Evolutionary conservation across 2,113 vertebrate genomes (phyloP).

Genomic region (Poeciliopsis turrubarensis): DNA sequence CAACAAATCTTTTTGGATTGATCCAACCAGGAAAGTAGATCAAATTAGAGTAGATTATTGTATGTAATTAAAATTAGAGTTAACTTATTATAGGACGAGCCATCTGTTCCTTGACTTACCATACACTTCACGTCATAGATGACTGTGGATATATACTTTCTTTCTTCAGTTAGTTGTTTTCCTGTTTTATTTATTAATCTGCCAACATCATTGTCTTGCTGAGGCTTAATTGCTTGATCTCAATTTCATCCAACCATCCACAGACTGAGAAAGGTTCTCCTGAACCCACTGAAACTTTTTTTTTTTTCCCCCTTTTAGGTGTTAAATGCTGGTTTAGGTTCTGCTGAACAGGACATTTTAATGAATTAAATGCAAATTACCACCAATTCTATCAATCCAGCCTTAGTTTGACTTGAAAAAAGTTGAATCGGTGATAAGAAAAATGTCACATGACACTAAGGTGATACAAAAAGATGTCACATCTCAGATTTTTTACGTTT

Average conservation of each 20-base stretch:
- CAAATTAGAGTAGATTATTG: not conserved
- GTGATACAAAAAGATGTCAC: not conserved
- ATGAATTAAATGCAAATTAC: not conserved
- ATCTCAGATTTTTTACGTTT: not conserved
- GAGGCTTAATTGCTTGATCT: not conserved
- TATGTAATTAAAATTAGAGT: no score
- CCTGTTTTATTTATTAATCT: not conserved
- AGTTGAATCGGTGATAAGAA: no score
- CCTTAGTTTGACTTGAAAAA: no score
- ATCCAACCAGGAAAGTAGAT: not conserved
- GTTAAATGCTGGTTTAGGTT: not conserved
- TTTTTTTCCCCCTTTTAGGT: not conserved
- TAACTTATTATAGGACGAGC: not conserved
- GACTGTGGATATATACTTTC: not conserved
- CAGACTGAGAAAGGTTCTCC: not conserved
- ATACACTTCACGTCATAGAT: not conserved
- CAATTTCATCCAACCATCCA: not conserved
- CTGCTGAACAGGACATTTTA: not conserved
- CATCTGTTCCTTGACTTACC: not conserved
- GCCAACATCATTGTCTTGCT: not conserved
- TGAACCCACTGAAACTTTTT: not conserved
- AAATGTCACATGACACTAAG: no score
- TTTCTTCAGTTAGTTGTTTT: not conserved
- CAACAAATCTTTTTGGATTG: not conserved
- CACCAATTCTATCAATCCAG: not conserved